Conservation (phyloP, 2,888 invertebrate species). For the Alsophila aescularia region DNA sequence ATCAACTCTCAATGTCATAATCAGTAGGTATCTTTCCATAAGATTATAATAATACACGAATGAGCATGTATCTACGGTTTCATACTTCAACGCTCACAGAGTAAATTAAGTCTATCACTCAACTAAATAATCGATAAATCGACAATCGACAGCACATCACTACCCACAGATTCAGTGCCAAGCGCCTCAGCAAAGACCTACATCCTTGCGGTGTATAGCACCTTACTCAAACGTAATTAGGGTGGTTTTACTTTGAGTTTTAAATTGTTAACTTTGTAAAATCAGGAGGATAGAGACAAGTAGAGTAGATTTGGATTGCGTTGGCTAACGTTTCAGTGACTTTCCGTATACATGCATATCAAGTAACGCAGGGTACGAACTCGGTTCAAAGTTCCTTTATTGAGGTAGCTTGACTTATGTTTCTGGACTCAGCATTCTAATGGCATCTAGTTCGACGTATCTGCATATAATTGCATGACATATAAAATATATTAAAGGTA, state of each 20-base stretch:
- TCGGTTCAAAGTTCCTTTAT: conserved; percentile 6
- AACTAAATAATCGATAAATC: conserved; percentile 64
- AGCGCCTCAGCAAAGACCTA: conserved; percentile 49
- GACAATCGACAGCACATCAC: conserved; percentile 55
- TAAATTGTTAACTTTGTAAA: conserved; percentile 47
- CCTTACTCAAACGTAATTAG: conserved; percentile 27
- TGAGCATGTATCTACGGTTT: conserved; percentile 36
- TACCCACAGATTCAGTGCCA: conserved; percentile 57
- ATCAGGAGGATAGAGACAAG: conserved; percentile 57
- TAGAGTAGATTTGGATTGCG: conserved; percentile 63
- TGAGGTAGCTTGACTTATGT: neutral
- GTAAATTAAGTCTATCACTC: conserved; percentile 56
- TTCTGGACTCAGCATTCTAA: neutral
- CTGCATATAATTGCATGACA: neutral
- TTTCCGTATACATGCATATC: conserved; percentile 45
- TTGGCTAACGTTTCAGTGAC: conserved; percentile 54
- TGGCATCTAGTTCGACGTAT: neutral
- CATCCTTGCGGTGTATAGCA: conserved; percentile 34
- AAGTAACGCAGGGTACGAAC: conserved; percentile 31
- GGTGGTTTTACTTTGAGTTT: conserved; percentile 31
- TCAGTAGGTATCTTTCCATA: no score
- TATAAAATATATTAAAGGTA: no score
- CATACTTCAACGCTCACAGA: conserved; percentile 52
- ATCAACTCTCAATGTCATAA: conserved; percentile 6
- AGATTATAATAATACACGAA: conserved; percentile 24